A percentile compares a stretch with the other conserved stretches of the same genome.
These are phyloP conservation scores for Amphiduros pacificus DNA, from an alignment of 2,888 invertebrate genomes.

Conservation along the genomic window DNA sequence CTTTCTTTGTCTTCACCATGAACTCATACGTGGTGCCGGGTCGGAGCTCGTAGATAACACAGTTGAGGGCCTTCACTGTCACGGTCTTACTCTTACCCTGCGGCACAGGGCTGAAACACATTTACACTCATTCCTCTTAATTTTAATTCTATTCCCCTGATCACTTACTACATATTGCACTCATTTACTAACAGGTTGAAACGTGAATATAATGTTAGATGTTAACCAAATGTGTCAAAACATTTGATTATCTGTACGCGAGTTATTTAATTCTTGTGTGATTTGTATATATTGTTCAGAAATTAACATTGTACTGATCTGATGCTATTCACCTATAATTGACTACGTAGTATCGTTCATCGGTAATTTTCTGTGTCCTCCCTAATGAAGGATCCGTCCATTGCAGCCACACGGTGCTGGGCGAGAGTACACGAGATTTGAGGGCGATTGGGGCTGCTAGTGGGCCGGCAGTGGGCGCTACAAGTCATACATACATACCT, in stretches of 20 bases:
- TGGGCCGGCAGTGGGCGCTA: constrained; percentile 14
- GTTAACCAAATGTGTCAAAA: no score
- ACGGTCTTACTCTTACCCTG: constrained; percentile 76
- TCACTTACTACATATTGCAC: no score
- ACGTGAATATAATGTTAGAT: no score
- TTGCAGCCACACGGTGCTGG: constrained; percentile 27
- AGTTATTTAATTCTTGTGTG: no score
- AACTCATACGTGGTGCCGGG: constrained; percentile 85
- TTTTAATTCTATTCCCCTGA: no score
- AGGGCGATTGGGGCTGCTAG: constrained; percentile 20
- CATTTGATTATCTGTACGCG: no score
- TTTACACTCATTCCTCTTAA: no score
- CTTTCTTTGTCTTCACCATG: constrained; percentile 84
- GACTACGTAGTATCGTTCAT: constrained; percentile 28
- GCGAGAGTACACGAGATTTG: constrained; percentile 26
- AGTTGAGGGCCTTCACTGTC: constrained; percentile 78
- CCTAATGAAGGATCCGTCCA: constrained; percentile 33
- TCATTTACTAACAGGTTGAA: no score
- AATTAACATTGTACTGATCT: no score
- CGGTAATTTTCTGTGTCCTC: constrained; percentile 24
- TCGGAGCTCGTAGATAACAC: constrained; percentile 75
- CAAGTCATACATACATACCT: no score
- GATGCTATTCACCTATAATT: no score
- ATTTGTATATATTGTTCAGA: no score
- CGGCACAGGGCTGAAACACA: constrained; percentile 16